These are phyloP conservation scores for Tamandua tetradactyla DNA, from an alignment of 2,797 vertebrate species.

Conservation along the genomic window DNA sequence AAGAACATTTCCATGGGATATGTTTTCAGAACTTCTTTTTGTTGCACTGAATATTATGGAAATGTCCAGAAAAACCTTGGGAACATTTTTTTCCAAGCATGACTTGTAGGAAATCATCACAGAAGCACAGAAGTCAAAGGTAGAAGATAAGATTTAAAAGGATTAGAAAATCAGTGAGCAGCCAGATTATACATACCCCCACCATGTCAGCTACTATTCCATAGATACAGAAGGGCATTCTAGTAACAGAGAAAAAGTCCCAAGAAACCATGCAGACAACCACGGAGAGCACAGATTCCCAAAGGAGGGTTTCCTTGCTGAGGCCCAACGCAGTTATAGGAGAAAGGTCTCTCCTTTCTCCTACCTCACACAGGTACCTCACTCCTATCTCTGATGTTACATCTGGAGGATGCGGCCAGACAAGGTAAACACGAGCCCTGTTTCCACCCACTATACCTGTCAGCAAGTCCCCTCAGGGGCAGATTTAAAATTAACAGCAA, in stretches of 20 bases:
- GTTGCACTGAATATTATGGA: neutral
- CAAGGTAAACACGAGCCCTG: accelerated
- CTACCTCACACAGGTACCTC: no score
- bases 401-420: neutral
- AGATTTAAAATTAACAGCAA: neutral
- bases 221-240: neutral
- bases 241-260: neutral
- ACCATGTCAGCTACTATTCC: neutral
- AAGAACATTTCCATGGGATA: neutral
- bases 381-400: no score
- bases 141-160: neutral
- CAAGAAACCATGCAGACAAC: accelerated
- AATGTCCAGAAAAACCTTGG: neutral
- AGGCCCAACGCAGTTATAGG: neutral
- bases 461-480: accelerated
- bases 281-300: neutral
- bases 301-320: accelerated
- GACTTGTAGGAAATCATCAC: neutral
- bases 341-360: no score
- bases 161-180: neutral
- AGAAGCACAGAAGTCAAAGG: neutral
- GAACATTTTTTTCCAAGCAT: neutral
- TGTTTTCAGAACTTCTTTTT: neutral
- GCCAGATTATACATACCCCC: neutral
- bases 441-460: neutral